Conservation (phyloP, 2,797 vertebrate species). For the Salmo trutta region DNA sequence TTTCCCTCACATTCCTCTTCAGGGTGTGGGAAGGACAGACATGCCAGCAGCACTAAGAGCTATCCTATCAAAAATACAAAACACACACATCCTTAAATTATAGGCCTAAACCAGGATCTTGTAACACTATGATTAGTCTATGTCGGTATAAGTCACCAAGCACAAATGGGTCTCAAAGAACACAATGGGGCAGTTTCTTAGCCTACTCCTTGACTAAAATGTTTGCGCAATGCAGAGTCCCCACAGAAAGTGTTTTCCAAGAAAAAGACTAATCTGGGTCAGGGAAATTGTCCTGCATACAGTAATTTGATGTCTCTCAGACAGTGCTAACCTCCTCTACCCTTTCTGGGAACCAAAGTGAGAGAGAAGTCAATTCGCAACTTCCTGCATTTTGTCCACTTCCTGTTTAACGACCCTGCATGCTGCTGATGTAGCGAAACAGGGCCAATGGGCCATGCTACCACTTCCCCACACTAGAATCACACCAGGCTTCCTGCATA, state of each 20-base stretch:
- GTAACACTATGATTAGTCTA: neutral
- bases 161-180: neutral
- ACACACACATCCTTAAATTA: neutral
- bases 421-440: slow-evolving; percentile 57
- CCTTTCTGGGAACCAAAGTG: neutral
- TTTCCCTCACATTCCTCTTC: neutral
- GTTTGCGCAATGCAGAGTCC: neutral
- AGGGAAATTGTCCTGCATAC: neutral
- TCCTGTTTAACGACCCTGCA: slow-evolving; percentile 67
- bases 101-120: neutral
- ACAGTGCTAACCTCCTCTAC: neutral
- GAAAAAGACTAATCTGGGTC: neutral
- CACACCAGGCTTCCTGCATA: slow-evolving; percentile 48
- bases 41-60: neutral
- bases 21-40: neutral
- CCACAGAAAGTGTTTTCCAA: neutral
- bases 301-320: neutral
- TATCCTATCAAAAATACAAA: neutral
- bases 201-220: neutral
- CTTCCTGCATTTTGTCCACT: slow-evolving; percentile 32
- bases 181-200: neutral
- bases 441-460: slow-evolving; percentile 23
- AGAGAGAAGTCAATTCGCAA: neutral
- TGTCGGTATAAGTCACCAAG: neutral
- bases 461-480: slow-evolving; percentile 64